Evolutionary conservation across 2,113 vertebrate species (phyloP).

Genomic region (Corythaeola cristata): DNA sequence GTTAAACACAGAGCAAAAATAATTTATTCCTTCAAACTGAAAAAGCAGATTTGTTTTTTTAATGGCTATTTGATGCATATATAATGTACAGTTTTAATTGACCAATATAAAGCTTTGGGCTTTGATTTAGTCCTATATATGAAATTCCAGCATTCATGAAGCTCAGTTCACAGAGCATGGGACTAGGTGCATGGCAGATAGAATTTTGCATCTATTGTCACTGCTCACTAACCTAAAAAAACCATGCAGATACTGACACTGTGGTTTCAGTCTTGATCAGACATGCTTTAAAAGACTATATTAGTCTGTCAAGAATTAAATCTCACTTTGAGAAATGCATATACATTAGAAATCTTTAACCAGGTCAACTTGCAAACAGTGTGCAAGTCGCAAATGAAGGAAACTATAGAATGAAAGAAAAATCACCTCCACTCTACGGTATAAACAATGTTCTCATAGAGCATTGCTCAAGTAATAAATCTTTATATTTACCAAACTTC

Average conservation of each 20-base stretch:
- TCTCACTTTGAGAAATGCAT: background rate
- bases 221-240: background rate
- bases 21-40: background rate
- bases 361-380: background rate
- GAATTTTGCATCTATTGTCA: background rate
- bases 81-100: background rate
- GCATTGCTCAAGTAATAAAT: background rate
- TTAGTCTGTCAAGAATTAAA: background rate
- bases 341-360: background rate
- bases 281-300: background rate
- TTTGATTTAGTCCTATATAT: background rate
- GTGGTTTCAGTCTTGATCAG: background rate
- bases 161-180: background rate
- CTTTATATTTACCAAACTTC: conserved; percentile 23
- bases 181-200: background rate
- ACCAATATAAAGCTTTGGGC: background rate
- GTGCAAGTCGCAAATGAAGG: background rate
- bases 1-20: background rate
- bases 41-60: background rate
- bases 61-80: background rate
- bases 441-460: background rate
- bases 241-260: background rate
- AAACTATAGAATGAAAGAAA: conserved; percentile 35
- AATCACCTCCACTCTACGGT: background rate
- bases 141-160: background rate